phyloP scores from a whole-genome alignment of 1,140 invertebrate genomes.

The Glomeris maerens region DNA sequence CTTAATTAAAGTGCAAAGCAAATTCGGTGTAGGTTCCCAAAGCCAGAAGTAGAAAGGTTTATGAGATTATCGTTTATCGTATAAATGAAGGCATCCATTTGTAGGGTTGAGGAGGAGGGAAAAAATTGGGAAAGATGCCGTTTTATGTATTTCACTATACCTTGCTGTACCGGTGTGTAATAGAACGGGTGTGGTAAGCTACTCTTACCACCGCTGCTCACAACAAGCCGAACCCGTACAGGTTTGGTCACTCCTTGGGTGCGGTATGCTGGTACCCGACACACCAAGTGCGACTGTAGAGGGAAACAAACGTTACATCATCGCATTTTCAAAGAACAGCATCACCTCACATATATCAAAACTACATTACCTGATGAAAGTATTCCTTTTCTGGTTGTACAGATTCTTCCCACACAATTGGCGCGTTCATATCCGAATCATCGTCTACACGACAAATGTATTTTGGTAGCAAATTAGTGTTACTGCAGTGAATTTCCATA shows the following conservation, averaged over 20 bases:
- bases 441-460: neutral
- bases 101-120: constrained; percentile 4
- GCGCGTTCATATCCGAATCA: constrained; percentile 19
- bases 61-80: too few relatives aligned
- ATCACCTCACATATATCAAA: too few relatives aligned
- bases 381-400: constrained; percentile 34
- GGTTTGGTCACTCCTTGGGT: constrained; percentile 46
- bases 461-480: neutral
- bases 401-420: constrained; percentile 30
- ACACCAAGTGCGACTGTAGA: constrained; percentile 80
- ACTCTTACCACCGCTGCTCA: constrained; percentile 69
- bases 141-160: constrained; percentile 8
- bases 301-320: constrained; percentile 14
- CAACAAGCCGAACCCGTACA: constrained; percentile 52
- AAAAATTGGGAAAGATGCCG: neutral
- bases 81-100: too few relatives aligned
- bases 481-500: neutral
- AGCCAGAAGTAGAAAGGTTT: too few relatives aligned
- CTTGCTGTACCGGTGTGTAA: constrained; percentile 39
- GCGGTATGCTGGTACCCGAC: constrained; percentile 67
- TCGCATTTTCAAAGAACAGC: constrained; percentile 8
- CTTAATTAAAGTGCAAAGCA: too few relatives aligned
- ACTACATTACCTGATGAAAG: constrained; percentile 31
- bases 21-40: too few relatives aligned
- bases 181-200: constrained; percentile 75